Evolutionary conservation across 2,888 invertebrate genomes (phyloP).

Genomic region (Sinopyrophorus schimmeli): DNA sequence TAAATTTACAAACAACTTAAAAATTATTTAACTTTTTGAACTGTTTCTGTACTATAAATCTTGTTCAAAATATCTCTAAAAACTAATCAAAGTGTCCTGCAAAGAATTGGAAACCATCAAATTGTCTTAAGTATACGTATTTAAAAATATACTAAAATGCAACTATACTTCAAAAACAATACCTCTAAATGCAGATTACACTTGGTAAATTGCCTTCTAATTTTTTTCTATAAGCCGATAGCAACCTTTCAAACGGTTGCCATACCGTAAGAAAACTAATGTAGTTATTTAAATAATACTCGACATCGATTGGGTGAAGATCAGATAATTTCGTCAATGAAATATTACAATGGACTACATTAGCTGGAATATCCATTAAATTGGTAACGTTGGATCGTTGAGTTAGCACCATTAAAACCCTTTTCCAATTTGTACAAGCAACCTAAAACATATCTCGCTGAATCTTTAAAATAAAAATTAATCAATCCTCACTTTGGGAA

Average conservation of each 20-base stretch:
- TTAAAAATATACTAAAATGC: no score
- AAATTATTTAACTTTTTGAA: no score
- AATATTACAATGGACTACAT: constrained; percentile 72
- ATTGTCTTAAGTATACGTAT: no score
- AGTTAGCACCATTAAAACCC: constrained; percentile 80
- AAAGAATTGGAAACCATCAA: no score
- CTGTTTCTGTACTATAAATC: no score
- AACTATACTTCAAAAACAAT: no score
- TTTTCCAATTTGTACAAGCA: constrained; percentile 95
- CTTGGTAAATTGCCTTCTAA: constrained; percentile 72
- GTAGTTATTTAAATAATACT: constrained; percentile 71
- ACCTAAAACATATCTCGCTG: no score
- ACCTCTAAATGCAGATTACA: no score
- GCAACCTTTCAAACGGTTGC: constrained; percentile 86
- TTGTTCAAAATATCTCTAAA: no score
- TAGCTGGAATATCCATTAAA: constrained; percentile 76
- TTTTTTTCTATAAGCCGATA: constrained; percentile 92
- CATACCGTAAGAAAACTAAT: constrained; percentile 85
- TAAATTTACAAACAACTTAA: no score
- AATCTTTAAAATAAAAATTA: no score
- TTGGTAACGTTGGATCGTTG: constrained; percentile 74
- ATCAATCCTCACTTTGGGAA: constrained; percentile 91
- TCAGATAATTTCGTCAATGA: constrained; percentile 60
- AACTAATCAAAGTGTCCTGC: no score
- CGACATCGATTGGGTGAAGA: constrained; percentile 62